Base-by-base conservation (phyloP, 2,113 vertebrate species). In the Corythoichthys haematopterus region DNA sequence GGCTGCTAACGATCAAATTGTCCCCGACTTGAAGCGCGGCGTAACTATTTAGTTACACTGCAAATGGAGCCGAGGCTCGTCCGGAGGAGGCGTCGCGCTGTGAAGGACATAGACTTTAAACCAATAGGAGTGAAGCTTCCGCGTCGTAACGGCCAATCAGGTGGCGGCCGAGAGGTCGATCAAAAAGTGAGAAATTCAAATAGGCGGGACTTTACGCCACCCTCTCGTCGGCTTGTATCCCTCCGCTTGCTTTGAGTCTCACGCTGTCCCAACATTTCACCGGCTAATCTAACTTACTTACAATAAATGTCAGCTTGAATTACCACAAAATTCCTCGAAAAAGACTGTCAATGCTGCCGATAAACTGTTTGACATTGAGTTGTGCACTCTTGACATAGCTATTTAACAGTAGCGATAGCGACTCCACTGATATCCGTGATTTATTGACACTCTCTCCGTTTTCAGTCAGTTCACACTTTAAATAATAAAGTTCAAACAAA, bases 51-150 rank as follows among this genome's bases (percentile, higher is more conserved):
- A 89, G 88, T 89, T 90, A 68, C 87, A 67, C 86, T 84, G 88
- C 90, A 89, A 90, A 89, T 88, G 88, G 88, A 85, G 88, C 86
- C 89, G 89, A 87, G 87, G 91, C 89, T 87, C 12, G 85, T 81
- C 88, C 85, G 85, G 88, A 87, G 88, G 33, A 83, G 82, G 89
- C 82, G 77, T 61, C 74, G 78, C 66, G 48, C 50, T 36, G 55
- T 85, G 89, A 91, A 28, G 65, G 92, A 89, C 84, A 20, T 28
- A 3, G 0, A 57, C 11, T 10, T 13, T 1, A 13, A 37, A 7
- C 91, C 89, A 92, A 93, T 91, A 52, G 56, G 64, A 73, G 57
- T 6, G 28, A 9, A 58, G 66, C 0, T 33, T 68, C 6, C 8
- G 50, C 51, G 40, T 10, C 8, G 4, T 37, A 1, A 47, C 15